Conservation (phyloP, 2,113 vertebrate species). For the Albula goreensis region DNA sequence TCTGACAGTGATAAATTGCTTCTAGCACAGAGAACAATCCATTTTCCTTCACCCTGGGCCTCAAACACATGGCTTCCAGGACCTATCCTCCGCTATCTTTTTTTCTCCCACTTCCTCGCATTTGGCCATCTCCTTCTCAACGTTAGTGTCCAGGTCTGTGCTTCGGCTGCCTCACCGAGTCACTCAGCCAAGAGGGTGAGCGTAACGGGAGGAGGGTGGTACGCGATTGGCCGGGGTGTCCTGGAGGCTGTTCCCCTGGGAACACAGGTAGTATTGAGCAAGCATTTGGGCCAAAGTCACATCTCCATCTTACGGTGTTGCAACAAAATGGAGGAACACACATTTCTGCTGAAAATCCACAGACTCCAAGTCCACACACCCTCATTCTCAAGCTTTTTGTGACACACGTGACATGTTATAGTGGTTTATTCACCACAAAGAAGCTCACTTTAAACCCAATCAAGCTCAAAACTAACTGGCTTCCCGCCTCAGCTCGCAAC, state of each 20-base stretch:
- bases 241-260: too few relatives aligned
- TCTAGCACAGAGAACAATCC: conserved; percentile 56
- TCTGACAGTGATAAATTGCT: conserved; percentile 66
- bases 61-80: conserved; percentile 46
- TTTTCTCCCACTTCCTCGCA: conserved; percentile 33
- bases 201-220: background rate
- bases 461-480: too few relatives aligned
- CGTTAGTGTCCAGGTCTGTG: conserved; percentile 6
- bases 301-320: background rate
- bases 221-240: background rate
- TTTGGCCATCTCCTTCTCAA: conserved; percentile 14
- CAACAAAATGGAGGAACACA: background rate
- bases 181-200: conserved; percentile 36
- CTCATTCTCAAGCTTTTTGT: background rate
- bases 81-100: conserved; percentile 38
- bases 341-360: background rate
- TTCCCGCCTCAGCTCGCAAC: too few relatives aligned
- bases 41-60: conserved; percentile 64
- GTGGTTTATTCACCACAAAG: too few relatives aligned
- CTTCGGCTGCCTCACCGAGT: conserved; percentile 54
- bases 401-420: background rate
- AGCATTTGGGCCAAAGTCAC: background rate
- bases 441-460: too few relatives aligned
- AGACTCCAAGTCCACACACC: too few relatives aligned
- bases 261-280: background rate